These are phyloP conservation scores for Nematopogon swammerdamellus DNA, from an alignment of 2,888 invertebrate genomes.

Conservation along the genomic window DNA sequence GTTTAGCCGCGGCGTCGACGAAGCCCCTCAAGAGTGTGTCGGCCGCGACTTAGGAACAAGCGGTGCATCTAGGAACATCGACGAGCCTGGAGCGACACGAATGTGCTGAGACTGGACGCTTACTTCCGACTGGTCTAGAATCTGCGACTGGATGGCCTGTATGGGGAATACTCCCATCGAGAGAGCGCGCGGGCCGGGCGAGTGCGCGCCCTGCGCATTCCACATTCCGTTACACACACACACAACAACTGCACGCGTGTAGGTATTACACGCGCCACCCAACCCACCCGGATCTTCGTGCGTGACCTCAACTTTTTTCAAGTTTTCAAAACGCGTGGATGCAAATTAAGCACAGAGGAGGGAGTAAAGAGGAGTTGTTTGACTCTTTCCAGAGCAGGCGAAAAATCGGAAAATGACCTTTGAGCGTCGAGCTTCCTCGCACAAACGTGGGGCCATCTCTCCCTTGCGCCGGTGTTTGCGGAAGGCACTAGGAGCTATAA, in stretches of 20 bases:
- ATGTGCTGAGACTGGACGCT: conserved; percentile 43
- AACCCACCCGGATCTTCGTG: no score
- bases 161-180: conserved; percentile 90
- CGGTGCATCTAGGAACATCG: background rate
- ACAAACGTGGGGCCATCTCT: no score
- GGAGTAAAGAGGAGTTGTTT: no score
- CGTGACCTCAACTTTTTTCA: no score
- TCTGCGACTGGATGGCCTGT: conserved; percentile 84
- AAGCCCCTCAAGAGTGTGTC: background rate
- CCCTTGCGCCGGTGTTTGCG: no score
- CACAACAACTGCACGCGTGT: no score
- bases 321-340: no score
- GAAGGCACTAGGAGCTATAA: no score
- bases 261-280: background rate
- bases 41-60: background rate
- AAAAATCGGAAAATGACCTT: no score
- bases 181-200: conserved; percentile 87
- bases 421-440: no score
- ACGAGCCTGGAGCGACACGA: background rate
- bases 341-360: no score
- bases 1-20: conserved; percentile 13
- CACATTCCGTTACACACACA: conserved; percentile 57
- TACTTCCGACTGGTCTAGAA: conserved; percentile 86
- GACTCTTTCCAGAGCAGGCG: no score
- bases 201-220: conserved; percentile 80